Evolutionary conservation across 2,113 vertebrate species (phyloP).

Genomic region (Oncorhynchus keta): DNA sequence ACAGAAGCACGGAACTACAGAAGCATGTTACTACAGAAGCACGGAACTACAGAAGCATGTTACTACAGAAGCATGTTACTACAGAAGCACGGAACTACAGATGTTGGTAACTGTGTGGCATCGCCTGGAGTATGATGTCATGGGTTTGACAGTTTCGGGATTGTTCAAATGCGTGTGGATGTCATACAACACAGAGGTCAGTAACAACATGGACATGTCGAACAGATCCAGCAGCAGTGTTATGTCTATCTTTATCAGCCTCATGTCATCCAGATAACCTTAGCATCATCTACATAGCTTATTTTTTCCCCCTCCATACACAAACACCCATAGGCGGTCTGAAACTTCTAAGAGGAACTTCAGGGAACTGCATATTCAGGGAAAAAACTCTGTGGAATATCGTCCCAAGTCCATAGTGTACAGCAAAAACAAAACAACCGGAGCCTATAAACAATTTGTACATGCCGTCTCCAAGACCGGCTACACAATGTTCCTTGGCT

Average conservation of each 20-base stretch:
- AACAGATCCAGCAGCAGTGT: slow-evolving; percentile 19
- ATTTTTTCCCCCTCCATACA: background rate
- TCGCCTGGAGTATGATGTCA: background rate
- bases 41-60: slow-evolving; percentile 4
- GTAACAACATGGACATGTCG: background rate
- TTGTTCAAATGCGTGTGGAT: slow-evolving; percentile 22
- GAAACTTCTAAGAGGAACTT: background rate
- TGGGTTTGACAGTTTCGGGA: slow-evolving; percentile 29
- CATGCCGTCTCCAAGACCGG: slow-evolving; percentile 20
- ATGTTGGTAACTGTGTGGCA: background rate
- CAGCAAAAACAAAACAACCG: slow-evolving; percentile 28
- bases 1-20: too few relatives aligned
- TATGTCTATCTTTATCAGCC: background rate
- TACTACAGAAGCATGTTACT: too few relatives aligned
- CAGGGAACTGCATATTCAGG: background rate
- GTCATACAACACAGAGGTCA: background rate
- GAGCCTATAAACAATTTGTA: background rate
- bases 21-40: too few relatives aligned
- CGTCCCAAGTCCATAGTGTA: background rate
- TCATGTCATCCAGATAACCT: background rate
- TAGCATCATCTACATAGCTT: background rate
- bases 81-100: too few relatives aligned
- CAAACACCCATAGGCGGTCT: slow-evolving; percentile 16
- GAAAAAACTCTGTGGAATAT: slow-evolving; percentile 10
- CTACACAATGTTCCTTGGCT: background rate